phyloP scores from a whole-genome alignment of 2,888 invertebrate species.

The Platycheirus rosarum region DNA sequence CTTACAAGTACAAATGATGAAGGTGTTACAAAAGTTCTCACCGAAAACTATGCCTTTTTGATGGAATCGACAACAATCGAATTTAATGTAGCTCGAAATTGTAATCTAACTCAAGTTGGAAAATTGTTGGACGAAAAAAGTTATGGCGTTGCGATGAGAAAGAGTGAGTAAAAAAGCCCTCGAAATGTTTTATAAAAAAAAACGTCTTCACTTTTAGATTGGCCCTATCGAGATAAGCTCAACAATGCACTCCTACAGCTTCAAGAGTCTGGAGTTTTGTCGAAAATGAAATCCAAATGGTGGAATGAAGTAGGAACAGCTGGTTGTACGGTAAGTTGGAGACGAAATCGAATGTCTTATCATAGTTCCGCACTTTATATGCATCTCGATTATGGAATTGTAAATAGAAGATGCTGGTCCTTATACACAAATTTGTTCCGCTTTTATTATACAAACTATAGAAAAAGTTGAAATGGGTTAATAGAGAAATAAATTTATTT shows the following conservation, averaged over 20 bases:
- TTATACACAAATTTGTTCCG: no score
- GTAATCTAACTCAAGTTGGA: conserved; percentile 86
- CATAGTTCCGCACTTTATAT: no score
- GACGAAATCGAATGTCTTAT: no score
- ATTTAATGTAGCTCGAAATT: conserved; percentile 87
- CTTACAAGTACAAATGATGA: conserved; percentile 83
- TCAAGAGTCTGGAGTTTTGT: conserved; percentile 92
- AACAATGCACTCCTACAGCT: conserved; percentile 91
- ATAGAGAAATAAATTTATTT: not conserved
- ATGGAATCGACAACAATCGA: conserved; percentile 92
- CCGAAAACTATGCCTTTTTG: conserved; percentile 87
- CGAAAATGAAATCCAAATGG: conserved; percentile 92
- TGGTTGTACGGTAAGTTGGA: conserved; percentile 87
- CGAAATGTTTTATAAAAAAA: no score
- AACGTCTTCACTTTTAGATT: no score
- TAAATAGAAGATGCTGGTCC: no score
- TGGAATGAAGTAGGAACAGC: conserved; percentile 93
- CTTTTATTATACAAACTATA: no score
- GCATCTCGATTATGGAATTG: no score
- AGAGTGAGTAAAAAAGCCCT: conserved; percentile 83
- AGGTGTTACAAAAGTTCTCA: conserved; percentile 84
- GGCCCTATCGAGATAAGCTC: conserved; percentile 87
- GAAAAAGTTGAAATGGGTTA: no score
- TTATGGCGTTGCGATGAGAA: conserved; percentile 88
- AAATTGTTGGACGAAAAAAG: conserved; percentile 88